Percentiles rank a stretch among this genome's conserved stretches.
These are phyloP conservation scores for Cryptotis parvus DNA, from an alignment of 2,113 vertebrate genomes.

Conservation along the genomic window DNA sequence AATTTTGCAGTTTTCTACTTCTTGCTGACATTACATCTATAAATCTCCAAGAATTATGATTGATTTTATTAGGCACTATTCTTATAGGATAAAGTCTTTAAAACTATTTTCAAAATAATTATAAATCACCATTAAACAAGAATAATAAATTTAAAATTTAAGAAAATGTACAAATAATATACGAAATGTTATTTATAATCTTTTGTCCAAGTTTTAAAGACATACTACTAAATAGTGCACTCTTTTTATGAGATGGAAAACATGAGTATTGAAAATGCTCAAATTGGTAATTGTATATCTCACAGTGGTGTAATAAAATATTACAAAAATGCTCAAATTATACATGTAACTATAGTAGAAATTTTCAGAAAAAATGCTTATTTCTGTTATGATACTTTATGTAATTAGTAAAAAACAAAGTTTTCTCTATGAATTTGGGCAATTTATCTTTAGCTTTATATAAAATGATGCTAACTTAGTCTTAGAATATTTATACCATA, in stretches of 20 bases:
- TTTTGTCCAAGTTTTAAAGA: neutral
- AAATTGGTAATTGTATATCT: no score
- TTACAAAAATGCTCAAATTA: neutral
- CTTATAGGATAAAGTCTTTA: neutral
- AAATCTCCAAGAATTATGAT: neutral
- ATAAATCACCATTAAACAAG: neutral
- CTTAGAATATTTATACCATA: no score
- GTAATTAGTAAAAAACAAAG: no score
- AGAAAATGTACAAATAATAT: no score
- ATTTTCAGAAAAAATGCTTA: no score
- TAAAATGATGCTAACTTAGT: neutral
- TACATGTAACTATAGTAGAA: no score
- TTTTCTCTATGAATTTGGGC: neutral
- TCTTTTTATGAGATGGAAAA: neutral
- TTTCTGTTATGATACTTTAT: no score
- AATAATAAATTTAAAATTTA: neutral
- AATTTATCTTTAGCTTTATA: neutral
- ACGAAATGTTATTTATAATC: neutral
- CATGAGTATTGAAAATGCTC: no score
- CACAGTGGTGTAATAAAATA: no score
- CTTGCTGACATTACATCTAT: neutral
- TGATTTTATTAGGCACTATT: conserved; percentile 37
- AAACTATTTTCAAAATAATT: neutral
- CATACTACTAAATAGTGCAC: neutral
- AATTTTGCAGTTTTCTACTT: neutral